phyloP scores from a whole-genome alignment of 1,140 invertebrate genomes.

The Batillaria attramentaria region DNA sequence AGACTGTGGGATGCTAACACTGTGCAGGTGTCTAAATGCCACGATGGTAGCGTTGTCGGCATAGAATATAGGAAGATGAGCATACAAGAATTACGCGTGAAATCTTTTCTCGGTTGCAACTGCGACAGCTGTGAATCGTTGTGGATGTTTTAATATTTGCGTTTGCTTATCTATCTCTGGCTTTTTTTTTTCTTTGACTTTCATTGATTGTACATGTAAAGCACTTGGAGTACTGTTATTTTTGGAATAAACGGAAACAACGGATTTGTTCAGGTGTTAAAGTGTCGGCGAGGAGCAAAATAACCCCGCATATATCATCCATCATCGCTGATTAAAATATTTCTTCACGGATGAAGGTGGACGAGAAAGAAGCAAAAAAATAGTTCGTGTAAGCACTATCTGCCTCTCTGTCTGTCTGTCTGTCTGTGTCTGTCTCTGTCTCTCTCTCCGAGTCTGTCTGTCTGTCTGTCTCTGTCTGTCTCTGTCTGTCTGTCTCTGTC shows the following conservation, averaged over 20 bases:
- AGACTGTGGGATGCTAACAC: no score
- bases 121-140: no score
- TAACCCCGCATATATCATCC: neutral
- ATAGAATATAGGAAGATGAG: no score
- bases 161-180: no score
- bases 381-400: neutral
- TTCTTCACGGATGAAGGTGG: neutral
- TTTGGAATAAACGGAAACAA: neutral
- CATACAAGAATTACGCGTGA: no score
- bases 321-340: neutral
- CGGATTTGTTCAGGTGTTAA: neutral
- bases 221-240: neutral
- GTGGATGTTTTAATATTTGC: no score
- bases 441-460: no score
- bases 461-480: neutral
- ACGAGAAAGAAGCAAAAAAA: neutral
- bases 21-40: no score
- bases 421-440: neutral
- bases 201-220: neutral
- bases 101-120: no score
- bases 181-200: no score
- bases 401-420: neutral
- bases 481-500: neutral
- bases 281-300: neutral
- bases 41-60: no score